Evolutionary conservation across 2,888 invertebrate species (phyloP).

Genomic region (Ceratothoa steindachneri): DNA sequence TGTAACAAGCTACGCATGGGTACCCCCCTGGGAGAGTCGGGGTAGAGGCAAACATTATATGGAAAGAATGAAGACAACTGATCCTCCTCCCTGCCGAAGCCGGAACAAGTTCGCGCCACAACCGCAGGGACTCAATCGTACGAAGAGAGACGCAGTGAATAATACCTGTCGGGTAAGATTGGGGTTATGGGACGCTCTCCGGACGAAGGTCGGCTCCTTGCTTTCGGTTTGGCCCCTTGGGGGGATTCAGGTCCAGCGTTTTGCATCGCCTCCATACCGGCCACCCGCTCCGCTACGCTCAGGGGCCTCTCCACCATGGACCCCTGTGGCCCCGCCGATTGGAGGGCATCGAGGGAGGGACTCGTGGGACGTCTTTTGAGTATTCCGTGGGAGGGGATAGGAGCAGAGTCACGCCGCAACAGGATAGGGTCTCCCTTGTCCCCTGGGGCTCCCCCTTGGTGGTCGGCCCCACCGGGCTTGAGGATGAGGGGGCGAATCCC

Average conservation of each 20-base stretch:
- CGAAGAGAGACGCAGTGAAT: too few relatives aligned
- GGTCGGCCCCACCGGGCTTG: slow-evolving; percentile 38
- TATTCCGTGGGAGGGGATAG: slow-evolving; percentile 33
- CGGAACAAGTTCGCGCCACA: too few relatives aligned
- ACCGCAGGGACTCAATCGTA: too few relatives aligned
- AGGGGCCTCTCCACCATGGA: slow-evolving; percentile 37
- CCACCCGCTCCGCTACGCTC: slow-evolving; percentile 41
- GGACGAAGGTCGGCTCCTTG: slow-evolving; percentile 4
- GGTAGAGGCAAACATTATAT: too few relatives aligned
- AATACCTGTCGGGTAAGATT: slow-evolving; percentile 17
- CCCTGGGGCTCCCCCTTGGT: slow-evolving; percentile 25
- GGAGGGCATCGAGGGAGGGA: slow-evolving; percentile 31
- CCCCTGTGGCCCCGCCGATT: slow-evolving; percentile 14
- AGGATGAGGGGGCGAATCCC: slow-evolving; percentile 36
- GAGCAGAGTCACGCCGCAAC: slow-evolving; percentile 44
- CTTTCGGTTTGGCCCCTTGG: slow-evolving; percentile 37
- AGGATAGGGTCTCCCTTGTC: not conserved
- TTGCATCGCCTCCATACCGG: slow-evolving; percentile 40
- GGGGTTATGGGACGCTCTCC: slow-evolving; percentile 17
- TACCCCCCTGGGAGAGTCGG: too few relatives aligned
- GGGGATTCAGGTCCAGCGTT: slow-evolving; percentile 14
- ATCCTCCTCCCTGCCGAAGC: too few relatives aligned
- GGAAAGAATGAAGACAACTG: too few relatives aligned
- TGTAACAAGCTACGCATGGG: too few relatives aligned
- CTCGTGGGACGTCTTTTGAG: slow-evolving; percentile 40